A percentile compares a stretch with the other conserved stretches of the same genome.
These are phyloP conservation scores for Oryzias curvinotus DNA, from an alignment of 2,113 vertebrate species.

Conservation along the genomic window DNA sequence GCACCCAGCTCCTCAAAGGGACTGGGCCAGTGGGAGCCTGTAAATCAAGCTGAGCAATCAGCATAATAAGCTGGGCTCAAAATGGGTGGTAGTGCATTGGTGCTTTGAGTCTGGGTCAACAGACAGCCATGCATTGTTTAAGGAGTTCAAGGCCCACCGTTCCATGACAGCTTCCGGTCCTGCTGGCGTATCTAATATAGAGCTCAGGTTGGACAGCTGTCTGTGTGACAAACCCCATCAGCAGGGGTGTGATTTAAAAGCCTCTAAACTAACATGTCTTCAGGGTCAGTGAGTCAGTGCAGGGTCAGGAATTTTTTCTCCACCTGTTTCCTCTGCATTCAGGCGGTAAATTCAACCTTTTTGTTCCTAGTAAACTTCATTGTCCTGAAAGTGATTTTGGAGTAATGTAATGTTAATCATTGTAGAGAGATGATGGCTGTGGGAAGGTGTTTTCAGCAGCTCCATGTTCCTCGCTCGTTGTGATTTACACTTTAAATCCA, in stretches of 20 bases:
- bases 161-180: neutral
- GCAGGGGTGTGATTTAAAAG: constrained; percentile 54
- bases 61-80: constrained; percentile 16
- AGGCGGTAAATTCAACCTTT: constrained; percentile 38
- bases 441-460: no score
- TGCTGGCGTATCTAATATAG: constrained; percentile 14
- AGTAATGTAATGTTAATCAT: constrained; percentile 24
- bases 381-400: constrained; percentile 25
- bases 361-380: constrained; percentile 17
- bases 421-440: neutral
- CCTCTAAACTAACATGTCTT: constrained; percentile 51
- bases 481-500: no score
- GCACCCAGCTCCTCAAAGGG: constrained; percentile 60
- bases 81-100: constrained; percentile 7
- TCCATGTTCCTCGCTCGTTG: no score
- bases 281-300: constrained; percentile 69
- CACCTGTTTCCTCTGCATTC: constrained; percentile 34
- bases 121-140: constrained; percentile 27
- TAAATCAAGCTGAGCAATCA: constrained; percentile 67
- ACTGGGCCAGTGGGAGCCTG: constrained; percentile 45
- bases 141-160: constrained; percentile 6
- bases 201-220: constrained; percentile 38
- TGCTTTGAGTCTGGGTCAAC: constrained; percentile 7
- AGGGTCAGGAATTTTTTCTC: constrained; percentile 56
- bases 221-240: constrained; percentile 26